Percentiles rank a stretch among this genome's conserved stretches.
phyloP scores from a whole-genome alignment of 2,113 vertebrate species.

The Oryzias celebensis region DNA sequence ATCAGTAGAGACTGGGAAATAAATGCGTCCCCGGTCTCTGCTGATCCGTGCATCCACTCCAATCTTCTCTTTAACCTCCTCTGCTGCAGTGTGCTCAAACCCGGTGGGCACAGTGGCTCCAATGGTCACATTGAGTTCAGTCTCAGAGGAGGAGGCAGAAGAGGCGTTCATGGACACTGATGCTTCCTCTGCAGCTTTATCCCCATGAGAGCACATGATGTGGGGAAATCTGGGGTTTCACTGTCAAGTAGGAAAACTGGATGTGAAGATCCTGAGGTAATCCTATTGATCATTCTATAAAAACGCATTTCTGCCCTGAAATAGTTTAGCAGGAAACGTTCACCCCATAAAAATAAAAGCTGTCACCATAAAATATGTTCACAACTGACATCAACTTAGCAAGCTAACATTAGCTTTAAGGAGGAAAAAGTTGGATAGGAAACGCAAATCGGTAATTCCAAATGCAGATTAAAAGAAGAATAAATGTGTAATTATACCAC shows the following conservation, averaged over 20 bases:
- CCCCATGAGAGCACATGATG: slow-evolving; percentile 48
- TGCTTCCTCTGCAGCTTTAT: slow-evolving; percentile 20
- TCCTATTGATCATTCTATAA: no score
- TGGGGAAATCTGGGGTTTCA: background rate
- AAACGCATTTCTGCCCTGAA: no score
- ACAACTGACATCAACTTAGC: slow-evolving; percentile 1
- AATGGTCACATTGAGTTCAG: slow-evolving; percentile 74
- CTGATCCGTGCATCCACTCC: slow-evolving; percentile 83
- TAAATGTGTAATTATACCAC: background rate
- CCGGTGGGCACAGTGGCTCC: slow-evolving; percentile 96
- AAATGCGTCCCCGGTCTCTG: slow-evolving; percentile 92
- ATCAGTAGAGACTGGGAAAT: slow-evolving; percentile 86
- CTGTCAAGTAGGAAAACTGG: background rate
- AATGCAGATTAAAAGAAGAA: background rate
- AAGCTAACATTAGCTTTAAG: slow-evolving; percentile 53
- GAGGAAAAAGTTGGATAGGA: slow-evolving; percentile 25
- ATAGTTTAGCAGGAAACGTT: no score
- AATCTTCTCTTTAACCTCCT: slow-evolving; percentile 91
- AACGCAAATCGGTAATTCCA: background rate
- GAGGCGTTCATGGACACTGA: background rate
- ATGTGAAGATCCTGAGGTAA: background rate
- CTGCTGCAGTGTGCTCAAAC: slow-evolving; percentile 90
- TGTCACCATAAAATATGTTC: background rate
- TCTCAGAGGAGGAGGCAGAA: slow-evolving; percentile 2
- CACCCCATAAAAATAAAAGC: background rate